Evolutionary conservation across 2,888 invertebrate genomes (phyloP).

Genomic region (Cataglyphis rosenhaueri): DNA sequence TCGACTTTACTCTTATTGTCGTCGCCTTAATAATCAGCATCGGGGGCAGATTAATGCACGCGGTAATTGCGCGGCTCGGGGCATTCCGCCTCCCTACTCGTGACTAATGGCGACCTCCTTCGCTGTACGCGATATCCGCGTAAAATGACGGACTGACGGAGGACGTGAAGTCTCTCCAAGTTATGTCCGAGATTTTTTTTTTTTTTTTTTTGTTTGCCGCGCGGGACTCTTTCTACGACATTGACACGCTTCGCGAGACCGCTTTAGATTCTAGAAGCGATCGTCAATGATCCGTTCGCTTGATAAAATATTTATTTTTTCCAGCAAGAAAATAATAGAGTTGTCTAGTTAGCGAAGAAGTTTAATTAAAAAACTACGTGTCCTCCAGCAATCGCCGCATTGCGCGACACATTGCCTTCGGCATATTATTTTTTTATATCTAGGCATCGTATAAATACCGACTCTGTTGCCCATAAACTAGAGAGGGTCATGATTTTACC

Average conservation of each 20-base stretch:
- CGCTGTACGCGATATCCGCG: background rate
- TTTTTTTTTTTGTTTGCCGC: background rate
- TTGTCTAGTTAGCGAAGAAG: slow-evolving; percentile 45
- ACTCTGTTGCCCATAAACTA: slow-evolving; percentile 61
- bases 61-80: slow-evolving; percentile 67
- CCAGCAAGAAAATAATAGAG: slow-evolving; percentile 54
- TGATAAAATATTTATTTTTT: slow-evolving; percentile 11
- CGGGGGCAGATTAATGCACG: slow-evolving; percentile 71
- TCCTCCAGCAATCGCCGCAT: slow-evolving; percentile 17
- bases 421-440: slow-evolving; percentile 57
- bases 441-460: slow-evolving; percentile 67
- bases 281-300: slow-evolving; percentile 6
- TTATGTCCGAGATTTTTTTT: slow-evolving; percentile 29
- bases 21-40: slow-evolving; percentile 76
- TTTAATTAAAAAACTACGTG: slow-evolving; percentile 52
- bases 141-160: slow-evolving; percentile 60
- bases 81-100: slow-evolving; percentile 28
- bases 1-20: slow-evolving; percentile 78
- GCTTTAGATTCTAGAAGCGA: slow-evolving; percentile 9
- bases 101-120: slow-evolving; percentile 69
- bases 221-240: slow-evolving; percentile 1
- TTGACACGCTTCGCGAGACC: slow-evolving; percentile 25
- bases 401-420: slow-evolving; percentile 44
- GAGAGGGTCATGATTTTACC: slow-evolving; percentile 78
- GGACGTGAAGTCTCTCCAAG: slow-evolving; percentile 8